These are phyloP conservation scores for Zeus faber DNA, from an alignment of 2,113 vertebrate species.

Conservation along the genomic window DNA sequence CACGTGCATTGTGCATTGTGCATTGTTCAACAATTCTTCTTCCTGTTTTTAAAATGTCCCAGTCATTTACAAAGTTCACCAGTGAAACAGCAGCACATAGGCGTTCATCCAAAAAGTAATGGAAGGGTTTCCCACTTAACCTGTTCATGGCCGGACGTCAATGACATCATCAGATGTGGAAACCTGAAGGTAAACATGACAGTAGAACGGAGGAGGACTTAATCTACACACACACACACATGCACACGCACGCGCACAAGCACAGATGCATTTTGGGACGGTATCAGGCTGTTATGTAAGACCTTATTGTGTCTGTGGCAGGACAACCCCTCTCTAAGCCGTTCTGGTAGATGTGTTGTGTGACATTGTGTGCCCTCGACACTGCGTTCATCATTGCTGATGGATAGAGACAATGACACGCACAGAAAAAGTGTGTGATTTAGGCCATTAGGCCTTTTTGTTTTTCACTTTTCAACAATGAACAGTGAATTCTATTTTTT, in stretches of 20 bases:
- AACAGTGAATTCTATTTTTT: slow-evolving; percentile 20
- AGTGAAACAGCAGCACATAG: too few species aligned
- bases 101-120: too few species aligned
- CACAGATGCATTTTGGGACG: not conserved
- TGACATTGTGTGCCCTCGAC: slow-evolving; percentile 35
- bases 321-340: slow-evolving; percentile 36
- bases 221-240: slow-evolving; percentile 19
- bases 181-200: slow-evolving; percentile 18
- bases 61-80: too few species aligned
- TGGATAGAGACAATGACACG: slow-evolving; percentile 22
- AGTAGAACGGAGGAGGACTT: slow-evolving; percentile 22
- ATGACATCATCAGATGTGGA: not conserved
- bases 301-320: slow-evolving; percentile 43
- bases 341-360: slow-evolving; percentile 19
- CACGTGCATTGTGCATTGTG: too few species aligned
- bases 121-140: too few species aligned
- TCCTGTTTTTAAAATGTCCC: too few species aligned
- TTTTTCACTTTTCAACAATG: slow-evolving; percentile 4
- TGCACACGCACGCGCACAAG: not conserved
- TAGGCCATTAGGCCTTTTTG: not conserved
- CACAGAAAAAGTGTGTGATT: not conserved
- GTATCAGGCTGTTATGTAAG: slow-evolving; percentile 37
- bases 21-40: too few species aligned
- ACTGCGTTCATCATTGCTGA: slow-evolving; percentile 20
- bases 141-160: too few species aligned